A percentile compares a stretch with the other conserved stretches of the same genome.
These are phyloP conservation scores for Drosophila suzukii DNA, from an alignment of 1,140 invertebrate species.

Conservation along the genomic window DNA sequence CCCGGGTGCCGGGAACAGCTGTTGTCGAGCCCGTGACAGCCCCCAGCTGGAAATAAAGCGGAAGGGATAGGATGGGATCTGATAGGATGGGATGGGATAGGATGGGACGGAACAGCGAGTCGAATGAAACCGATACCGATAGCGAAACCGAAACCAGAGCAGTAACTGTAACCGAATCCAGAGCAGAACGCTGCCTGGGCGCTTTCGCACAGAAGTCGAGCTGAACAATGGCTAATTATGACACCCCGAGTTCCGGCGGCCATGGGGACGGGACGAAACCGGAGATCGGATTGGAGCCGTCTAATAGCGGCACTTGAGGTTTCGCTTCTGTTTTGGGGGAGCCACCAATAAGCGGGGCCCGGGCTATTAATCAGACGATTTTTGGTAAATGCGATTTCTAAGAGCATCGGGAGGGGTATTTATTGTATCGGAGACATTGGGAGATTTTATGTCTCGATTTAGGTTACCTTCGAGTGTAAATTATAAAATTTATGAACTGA, in stretches of 20 bases:
- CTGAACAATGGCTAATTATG: conserved; percentile 47
- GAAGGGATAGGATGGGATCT: not conserved
- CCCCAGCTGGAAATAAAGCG: not conserved
- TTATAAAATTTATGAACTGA: too few relatives aligned
- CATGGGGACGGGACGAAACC: not conserved
- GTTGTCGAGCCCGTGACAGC: conserved; percentile 14
- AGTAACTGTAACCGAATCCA: conserved; percentile 22
- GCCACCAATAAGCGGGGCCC: not conserved
- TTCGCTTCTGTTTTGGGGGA: conserved; percentile 3
- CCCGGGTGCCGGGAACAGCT: conserved; percentile 38
- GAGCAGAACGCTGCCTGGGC: not conserved
- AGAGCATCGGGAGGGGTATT: not conserved
- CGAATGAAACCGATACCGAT: not conserved
- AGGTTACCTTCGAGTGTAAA: too few relatives aligned
- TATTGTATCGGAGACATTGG: not conserved
- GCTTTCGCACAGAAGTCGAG: not conserved
- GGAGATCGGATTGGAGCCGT: conserved; percentile 5
- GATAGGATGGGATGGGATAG: not conserved
- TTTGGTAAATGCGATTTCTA: conserved; percentile 6
- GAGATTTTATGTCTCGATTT: too few relatives aligned
- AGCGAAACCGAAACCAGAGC: conserved; percentile 27
- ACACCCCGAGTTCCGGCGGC: not conserved
- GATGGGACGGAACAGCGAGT: not conserved
- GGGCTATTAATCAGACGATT: conserved; percentile 20
- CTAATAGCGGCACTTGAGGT: conserved; percentile 13